Percentiles rank a stretch among this genome's conserved stretches.
Conservation (phyloP, 1,140 invertebrate species). For the Aethina tumida region DNA sequence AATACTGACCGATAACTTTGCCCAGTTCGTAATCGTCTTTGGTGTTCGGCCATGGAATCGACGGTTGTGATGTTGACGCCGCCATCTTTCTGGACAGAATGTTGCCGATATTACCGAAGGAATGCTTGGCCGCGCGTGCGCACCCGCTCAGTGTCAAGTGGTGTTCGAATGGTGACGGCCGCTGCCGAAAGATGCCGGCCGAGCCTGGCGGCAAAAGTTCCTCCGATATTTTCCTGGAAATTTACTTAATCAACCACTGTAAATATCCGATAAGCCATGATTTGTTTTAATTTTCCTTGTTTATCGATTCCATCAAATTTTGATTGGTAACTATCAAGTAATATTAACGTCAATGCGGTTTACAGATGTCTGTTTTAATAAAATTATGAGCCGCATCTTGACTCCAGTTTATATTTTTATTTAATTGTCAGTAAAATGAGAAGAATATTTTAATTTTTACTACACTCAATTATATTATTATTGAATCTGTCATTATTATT, state of each 20-base stretch:
- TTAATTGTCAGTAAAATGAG: no score
- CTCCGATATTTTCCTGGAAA: slow-evolving; percentile 49
- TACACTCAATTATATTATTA: no score
- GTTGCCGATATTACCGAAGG: slow-evolving; percentile 44
- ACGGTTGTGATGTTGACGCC: slow-evolving; percentile 46
- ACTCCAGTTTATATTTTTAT: no score
- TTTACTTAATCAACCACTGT: no score
- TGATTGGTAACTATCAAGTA: background rate
- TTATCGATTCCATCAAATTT: background rate
- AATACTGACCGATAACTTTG: slow-evolving; percentile 74
- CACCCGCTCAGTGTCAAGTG: slow-evolving; percentile 32
- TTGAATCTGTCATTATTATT: no score
- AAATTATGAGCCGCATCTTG: no score
- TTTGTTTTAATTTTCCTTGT: background rate
- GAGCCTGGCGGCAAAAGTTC: slow-evolving; percentile 51
- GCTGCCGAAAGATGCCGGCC: slow-evolving; percentile 54
- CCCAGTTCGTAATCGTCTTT: slow-evolving; percentile 90
- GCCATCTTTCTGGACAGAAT: slow-evolving; percentile 62
- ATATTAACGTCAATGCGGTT: background rate
- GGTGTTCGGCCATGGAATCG: slow-evolving; percentile 77
- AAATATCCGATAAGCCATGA: no score
- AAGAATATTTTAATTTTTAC: no score
- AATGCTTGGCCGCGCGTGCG: slow-evolving; percentile 38
- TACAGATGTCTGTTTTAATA: background rate
- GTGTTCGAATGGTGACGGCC: slow-evolving; percentile 44